Evolutionary conservation across 2,113 vertebrate species (phyloP), one percentile per base, ranked within the genome.

Genomic region (Lophotis ruficrista): DNA sequence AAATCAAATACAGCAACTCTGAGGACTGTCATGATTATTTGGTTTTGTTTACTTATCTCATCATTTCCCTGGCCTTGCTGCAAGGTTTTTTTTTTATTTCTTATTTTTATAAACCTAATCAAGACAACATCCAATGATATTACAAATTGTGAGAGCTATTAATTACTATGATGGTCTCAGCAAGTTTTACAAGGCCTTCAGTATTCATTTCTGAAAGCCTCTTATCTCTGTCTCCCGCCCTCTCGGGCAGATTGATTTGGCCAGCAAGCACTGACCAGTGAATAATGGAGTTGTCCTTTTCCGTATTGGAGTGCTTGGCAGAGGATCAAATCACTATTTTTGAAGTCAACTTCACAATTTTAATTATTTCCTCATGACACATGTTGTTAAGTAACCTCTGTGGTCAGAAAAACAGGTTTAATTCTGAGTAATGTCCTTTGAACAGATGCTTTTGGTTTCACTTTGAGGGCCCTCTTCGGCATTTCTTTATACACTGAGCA

Each of bases 331-430:
- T 83, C 64, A 17, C 66, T 85, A 47, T 85, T 94, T 96, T 75
- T 65, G 48, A 81, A 91, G 71, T 66, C 81, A 76, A 5, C 83
- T 92, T 92, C 75, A 73, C 90, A 7, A 31, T 96, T 97, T 92
- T 92, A 91, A 96, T 94, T 89, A 92, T 96, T 90, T 96, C 82
- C 80, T 93, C 73, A 15, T 50, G 62, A 93, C 80, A 71, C 35
- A 45, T 22, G 47, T 83, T 62, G 70, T 94, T 93, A 93, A 90
- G 71, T 82, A 93, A 78, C 84, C 78, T 79, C 76, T 35, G 56
- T 38, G 84, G 82, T 84, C 84, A 96, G 89, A 88, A 87, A 95
- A 95, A 18, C 84, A 89, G 66, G 77, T 79, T 95, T 90, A 87
- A 69, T 51, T 81, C 75, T 66, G 66, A 87, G 53, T 37, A 62